These are phyloP conservation scores for Nannoperca australis DNA, from an alignment of 2,797 vertebrate species.

Conservation along the genomic window DNA sequence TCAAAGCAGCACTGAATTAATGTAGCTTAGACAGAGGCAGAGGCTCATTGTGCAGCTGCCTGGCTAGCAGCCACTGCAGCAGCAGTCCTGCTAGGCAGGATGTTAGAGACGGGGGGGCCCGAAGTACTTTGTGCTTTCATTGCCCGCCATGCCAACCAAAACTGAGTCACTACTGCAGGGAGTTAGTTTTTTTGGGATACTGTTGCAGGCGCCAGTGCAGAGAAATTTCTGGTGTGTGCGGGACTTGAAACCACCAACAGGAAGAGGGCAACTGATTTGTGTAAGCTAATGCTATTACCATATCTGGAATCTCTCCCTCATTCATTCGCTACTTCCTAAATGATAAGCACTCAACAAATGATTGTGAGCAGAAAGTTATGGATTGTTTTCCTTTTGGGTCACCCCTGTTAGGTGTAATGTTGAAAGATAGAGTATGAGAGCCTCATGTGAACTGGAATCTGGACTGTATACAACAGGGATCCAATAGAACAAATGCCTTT, in stretches of 20 bases:
- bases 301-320: slow-evolving; percentile 20
- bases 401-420: not conserved
- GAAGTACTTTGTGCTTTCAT: slow-evolving; percentile 53
- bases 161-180: slow-evolving; percentile 57
- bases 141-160: slow-evolving; percentile 65
- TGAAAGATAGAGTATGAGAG: not conserved
- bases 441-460: not conserved
- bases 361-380: slow-evolving; percentile 8
- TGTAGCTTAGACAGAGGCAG: slow-evolving; percentile 20
- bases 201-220: slow-evolving; percentile 30
- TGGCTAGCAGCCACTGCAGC: slow-evolving; percentile 39
- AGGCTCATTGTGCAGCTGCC: slow-evolving; percentile 35
- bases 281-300: slow-evolving; percentile 28
- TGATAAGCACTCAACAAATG: slow-evolving; percentile 38
- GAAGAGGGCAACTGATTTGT: slow-evolving; percentile 45
- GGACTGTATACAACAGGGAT: not conserved
- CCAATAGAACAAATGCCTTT: not conserved
- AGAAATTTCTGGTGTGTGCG: slow-evolving; percentile 25
- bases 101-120: slow-evolving; percentile 36
- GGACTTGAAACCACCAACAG: slow-evolving; percentile 33
- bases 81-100: slow-evolving; percentile 45
- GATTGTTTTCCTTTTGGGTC: slow-evolving; percentile 16
- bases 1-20: slow-evolving; percentile 12
- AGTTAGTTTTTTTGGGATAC: slow-evolving; percentile 70
- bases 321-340: slow-evolving; percentile 40